A percentile compares a stretch with the other conserved stretches of the same genome.
These are phyloP conservation scores for Galago senegalensis DNA, from an alignment of 2,797 vertebrate species.

Conservation along the genomic window DNA sequence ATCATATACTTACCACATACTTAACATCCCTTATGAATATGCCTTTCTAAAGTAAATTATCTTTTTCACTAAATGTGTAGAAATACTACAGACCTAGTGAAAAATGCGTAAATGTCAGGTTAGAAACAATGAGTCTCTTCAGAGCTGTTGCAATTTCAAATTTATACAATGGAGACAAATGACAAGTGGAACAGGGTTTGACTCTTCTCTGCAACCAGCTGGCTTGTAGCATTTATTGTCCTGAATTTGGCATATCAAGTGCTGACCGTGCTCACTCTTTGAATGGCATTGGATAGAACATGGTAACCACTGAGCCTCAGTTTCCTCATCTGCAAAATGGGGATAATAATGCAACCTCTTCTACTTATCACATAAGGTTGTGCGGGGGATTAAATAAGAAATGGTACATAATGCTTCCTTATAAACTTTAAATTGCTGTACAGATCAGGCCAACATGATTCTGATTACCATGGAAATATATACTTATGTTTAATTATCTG, in stretches of 20 bases:
- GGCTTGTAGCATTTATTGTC: neutral
- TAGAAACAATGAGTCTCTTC: neutral
- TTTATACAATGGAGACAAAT: neutral
- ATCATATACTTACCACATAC: constrained; percentile 5
- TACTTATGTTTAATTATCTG: neutral
- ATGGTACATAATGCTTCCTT: neutral
- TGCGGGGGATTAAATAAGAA: neutral
- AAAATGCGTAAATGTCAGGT: neutral
- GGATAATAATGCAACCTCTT: neutral
- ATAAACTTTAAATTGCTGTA: neutral
- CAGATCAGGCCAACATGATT: neutral
- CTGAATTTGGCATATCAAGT: neutral
- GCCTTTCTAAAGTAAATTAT: constrained; percentile 22
- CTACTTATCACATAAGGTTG: neutral
- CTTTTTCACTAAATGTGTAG: neutral
- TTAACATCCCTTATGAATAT: neutral
- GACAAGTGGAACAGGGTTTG: neutral
- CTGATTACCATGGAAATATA: neutral
- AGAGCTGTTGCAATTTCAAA: neutral
- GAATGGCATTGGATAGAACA: neutral
- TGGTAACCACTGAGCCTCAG: neutral
- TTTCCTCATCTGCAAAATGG: neutral
- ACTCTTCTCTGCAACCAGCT: neutral
- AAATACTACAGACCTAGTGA: neutral
- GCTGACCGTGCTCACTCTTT: neutral